phyloP scores from a whole-genome alignment of 2,888 invertebrate genomes.

The Drosophila picticornis region DNA sequence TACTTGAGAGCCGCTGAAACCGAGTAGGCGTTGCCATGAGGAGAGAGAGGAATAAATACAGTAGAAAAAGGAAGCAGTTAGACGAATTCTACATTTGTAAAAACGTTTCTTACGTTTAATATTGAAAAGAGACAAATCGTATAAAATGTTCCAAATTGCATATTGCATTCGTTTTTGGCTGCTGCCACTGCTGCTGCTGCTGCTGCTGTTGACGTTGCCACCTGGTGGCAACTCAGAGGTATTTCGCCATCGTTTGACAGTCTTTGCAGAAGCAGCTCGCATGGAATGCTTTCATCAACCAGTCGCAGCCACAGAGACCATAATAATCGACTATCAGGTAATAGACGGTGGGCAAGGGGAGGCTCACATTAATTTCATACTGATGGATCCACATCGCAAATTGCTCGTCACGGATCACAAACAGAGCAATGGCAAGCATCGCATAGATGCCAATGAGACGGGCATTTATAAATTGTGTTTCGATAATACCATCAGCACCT shows the following conservation, averaged over 20 bases:
- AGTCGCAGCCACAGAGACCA: slow-evolving; percentile 87
- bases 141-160: slow-evolving; percentile 60
- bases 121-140: not conserved
- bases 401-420: slow-evolving; percentile 89
- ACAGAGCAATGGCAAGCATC: slow-evolving; percentile 86
- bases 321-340: slow-evolving; percentile 92
- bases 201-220: slow-evolving; percentile 25
- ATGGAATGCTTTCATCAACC: slow-evolving; percentile 92
- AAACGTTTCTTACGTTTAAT: slow-evolving; percentile 23
- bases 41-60: not conserved
- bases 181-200: not conserved
- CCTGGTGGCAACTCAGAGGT: slow-evolving; percentile 54
- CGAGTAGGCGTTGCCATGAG: slow-evolving; percentile 38
- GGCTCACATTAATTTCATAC: slow-evolving; percentile 92
- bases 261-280: slow-evolving; percentile 90
- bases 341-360: slow-evolving; percentile 94
- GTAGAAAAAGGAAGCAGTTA: not conserved
- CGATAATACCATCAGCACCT: slow-evolving; percentile 93
- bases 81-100: slow-evolving; percentile 31
- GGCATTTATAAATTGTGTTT: slow-evolving; percentile 95
- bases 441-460: slow-evolving; percentile 86
- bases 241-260: slow-evolving; percentile 86
- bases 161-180: slow-evolving; percentile 6
- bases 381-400: slow-evolving; percentile 89
- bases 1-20: slow-evolving; percentile 47